Evolutionary conservation across 1,140 invertebrate genomes (phyloP).

Genomic region (Sesamia nonagrioides): DNA sequence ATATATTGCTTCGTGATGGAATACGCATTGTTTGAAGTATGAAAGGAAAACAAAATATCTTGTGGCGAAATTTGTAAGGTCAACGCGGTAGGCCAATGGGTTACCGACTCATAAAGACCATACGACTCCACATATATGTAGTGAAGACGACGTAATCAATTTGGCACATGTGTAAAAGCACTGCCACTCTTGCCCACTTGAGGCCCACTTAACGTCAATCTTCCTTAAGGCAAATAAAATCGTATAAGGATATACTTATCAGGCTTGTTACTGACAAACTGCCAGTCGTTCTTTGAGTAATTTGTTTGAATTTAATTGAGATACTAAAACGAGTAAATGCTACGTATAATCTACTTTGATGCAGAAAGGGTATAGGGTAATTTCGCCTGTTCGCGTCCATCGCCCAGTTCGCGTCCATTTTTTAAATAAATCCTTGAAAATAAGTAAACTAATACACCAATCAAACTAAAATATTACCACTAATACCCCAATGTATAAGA

Average conservation of each 20-base stretch:
- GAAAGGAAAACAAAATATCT: conserved; percentile 8
- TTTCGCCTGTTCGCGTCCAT: no score
- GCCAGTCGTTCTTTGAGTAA: neutral
- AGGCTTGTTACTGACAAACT: conserved; percentile 6
- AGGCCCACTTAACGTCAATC: conserved; percentile 32
- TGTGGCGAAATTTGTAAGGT: neutral
- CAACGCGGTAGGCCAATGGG: conserved; percentile 15
- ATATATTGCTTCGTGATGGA: neutral
- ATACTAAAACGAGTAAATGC: neutral
- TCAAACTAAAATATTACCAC: no score
- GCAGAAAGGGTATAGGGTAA: no score
- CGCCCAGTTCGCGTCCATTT: no score
- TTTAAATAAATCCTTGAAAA: no score
- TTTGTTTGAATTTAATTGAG: conserved; percentile 1
- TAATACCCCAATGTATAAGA: no score
- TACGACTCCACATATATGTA: neutral
- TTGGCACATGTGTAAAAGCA: conserved; percentile 18
- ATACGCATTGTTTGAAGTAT: conserved; percentile 5
- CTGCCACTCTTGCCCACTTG: conserved; percentile 28
- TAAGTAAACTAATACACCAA: no score
- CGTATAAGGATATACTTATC: conserved; percentile 37
- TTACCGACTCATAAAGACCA: neutral
- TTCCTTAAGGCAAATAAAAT: conserved; percentile 37
- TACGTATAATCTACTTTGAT: neutral
- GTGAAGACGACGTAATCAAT: conserved; percentile 2